phyloP scores from a whole-genome alignment of 2,888 invertebrate species.

The Troides helena region DNA sequence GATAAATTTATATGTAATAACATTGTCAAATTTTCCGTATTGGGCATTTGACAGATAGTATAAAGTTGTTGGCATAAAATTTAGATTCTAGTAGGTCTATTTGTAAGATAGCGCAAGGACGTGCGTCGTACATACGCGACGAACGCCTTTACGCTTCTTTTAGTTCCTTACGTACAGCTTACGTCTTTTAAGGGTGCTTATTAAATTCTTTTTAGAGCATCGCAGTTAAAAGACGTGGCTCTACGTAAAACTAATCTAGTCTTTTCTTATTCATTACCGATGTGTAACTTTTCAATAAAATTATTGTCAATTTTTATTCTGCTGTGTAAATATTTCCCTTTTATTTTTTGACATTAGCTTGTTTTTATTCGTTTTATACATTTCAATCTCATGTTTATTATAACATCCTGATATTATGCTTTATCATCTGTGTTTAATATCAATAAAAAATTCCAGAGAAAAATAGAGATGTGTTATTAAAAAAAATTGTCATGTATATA shows the following conservation, averaged over 20 bases:
- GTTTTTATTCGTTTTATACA: constrained; percentile 1
- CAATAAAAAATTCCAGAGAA: constrained; percentile 1
- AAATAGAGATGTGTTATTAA: constrained; percentile 29
- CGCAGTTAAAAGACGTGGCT: constrained; percentile 47
- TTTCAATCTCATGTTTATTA: constrained; percentile 7
- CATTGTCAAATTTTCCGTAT: constrained; percentile 40
- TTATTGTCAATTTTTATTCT: background rate
- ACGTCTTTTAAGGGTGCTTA: constrained; percentile 40
- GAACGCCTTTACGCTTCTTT: constrained; percentile 61
- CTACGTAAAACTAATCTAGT: constrained; percentile 77
- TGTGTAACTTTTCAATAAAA: constrained; percentile 4
- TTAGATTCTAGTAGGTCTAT: constrained; percentile 40
- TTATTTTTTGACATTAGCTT: constrained; percentile 5
- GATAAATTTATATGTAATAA: constrained; percentile 22
- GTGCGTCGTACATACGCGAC: constrained; percentile 54
- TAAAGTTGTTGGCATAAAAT: constrained; percentile 18
- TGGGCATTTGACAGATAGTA: constrained; percentile 27
- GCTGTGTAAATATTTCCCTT: constrained; percentile 26
- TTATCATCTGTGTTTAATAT: too few relatives aligned
- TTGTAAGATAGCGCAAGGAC: constrained; percentile 54
- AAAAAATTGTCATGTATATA: constrained; percentile 23
- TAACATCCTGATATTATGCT: background rate
- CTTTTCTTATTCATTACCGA: constrained; percentile 47
- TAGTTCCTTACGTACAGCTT: constrained; percentile 69
- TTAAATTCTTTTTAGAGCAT: background rate